Evolutionary conservation across 2,888 invertebrate genomes (phyloP).

Genomic region (Diloba caeruleocephala): DNA sequence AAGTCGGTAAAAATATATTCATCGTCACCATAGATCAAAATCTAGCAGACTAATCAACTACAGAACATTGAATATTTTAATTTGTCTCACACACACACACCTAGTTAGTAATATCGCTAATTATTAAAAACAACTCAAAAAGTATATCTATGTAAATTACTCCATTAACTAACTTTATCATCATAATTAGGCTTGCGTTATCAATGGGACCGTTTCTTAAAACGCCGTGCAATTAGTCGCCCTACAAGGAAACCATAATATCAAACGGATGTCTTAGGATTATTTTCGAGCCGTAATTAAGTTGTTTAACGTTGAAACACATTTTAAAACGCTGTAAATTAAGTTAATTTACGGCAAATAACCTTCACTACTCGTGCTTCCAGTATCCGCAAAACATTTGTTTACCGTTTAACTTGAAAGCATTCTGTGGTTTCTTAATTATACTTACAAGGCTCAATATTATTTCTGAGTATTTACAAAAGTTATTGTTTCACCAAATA

Average conservation of each 20-base stretch:
- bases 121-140: conserved; percentile 32
- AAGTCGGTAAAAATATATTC: too few species aligned
- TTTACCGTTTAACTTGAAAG: conserved; percentile 56
- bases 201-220: conserved; percentile 48
- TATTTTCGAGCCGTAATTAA: conserved; percentile 68
- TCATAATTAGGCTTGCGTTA: conserved; percentile 35
- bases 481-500: conserved; percentile 71
- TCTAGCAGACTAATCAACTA: too few species aligned
- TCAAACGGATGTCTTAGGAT: conserved; percentile 68
- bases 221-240: conserved; percentile 50
- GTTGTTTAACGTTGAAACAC: conserved; percentile 66
- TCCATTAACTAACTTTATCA: conserved; percentile 46
- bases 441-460: conserved; percentile 55
- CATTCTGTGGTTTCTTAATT: conserved; percentile 57
- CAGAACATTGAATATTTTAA: too few species aligned
- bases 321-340: conserved; percentile 65
- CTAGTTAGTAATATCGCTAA: conserved; percentile 19
- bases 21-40: too few species aligned
- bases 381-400: conserved; percentile 46
- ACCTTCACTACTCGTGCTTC: conserved; percentile 32
- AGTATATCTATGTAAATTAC: conserved; percentile 25
- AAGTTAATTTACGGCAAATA: conserved; percentile 61
- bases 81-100: too few species aligned
- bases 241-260: conserved; percentile 52
- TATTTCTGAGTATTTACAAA: conserved; percentile 61